These are phyloP conservation scores for Drosophila atroscutellata DNA, from an alignment of 2,888 invertebrate genomes.

Conservation along the genomic window DNA sequence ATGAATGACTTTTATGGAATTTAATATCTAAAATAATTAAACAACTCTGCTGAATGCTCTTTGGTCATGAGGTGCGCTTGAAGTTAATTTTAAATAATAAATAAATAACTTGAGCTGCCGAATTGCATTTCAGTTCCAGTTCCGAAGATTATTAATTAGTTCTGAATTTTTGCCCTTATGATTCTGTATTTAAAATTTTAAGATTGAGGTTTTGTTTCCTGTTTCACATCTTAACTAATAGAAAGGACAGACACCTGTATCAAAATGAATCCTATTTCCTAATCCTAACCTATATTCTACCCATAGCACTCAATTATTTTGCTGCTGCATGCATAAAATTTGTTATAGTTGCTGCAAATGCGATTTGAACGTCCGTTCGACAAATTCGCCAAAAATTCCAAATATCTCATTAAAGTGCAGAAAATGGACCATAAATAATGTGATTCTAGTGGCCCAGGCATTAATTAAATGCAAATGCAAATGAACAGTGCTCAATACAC, in stretches of 20 bases:
- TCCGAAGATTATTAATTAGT: no score
- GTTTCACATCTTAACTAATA: background rate
- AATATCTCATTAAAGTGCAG: slow-evolving; percentile 88
- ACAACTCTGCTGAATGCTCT: no score
- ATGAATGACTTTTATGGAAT: no score
- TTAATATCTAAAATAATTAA: no score
- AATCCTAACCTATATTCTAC: no score
- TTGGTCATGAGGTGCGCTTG: no score
- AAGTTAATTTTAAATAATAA: no score
- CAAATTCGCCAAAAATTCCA: slow-evolving; percentile 17
- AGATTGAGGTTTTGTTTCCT: background rate
- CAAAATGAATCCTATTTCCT: background rate
- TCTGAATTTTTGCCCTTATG: no score
- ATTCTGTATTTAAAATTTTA: no score
- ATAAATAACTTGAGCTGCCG: no score
- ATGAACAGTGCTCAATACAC: slow-evolving; percentile 38
- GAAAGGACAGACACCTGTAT: background rate
- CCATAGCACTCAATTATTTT: background rate
- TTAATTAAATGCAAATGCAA: slow-evolving; percentile 71
- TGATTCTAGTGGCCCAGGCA: slow-evolving; percentile 87
- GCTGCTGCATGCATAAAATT: background rate
- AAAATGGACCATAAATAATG: slow-evolving; percentile 90
- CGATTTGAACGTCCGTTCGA: background rate
- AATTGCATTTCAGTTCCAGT: no score
- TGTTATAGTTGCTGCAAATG: background rate